Percentiles rank a stretch among this genome's conserved stretches.
Conservation (phyloP, 2,113 vertebrate species). For the Rutilus rutilus region DNA sequence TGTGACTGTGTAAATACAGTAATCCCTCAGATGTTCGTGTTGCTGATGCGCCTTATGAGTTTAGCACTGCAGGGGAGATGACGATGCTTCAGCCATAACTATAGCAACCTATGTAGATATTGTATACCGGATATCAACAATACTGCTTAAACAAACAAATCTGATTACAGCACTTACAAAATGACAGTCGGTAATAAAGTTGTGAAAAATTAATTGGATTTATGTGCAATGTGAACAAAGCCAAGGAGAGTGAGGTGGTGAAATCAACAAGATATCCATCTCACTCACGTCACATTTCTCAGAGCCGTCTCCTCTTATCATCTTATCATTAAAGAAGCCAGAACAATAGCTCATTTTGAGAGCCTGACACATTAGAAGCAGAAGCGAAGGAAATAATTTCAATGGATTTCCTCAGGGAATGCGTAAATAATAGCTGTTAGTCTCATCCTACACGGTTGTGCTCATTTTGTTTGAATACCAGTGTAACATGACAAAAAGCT, state of each 20-base stretch:
- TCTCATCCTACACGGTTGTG: background rate
- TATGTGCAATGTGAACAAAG: background rate
- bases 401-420: constrained; percentile 31
- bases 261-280: constrained; percentile 20
- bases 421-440: background rate
- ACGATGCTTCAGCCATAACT: background rate
- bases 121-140: background rate
- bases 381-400: constrained; percentile 4
- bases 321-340: constrained; percentile 12
- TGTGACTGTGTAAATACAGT: background rate
- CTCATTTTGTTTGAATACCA: constrained; percentile 9
- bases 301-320: background rate
- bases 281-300: background rate
- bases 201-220: background rate
- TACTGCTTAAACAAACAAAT: background rate
- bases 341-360: constrained; percentile 17
- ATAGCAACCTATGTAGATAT: background rate
- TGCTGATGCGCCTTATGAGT: background rate
- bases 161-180: background rate
- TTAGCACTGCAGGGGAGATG: background rate
- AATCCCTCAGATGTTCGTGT: background rate
- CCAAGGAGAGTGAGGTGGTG: background rate
- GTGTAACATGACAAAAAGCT: background rate
- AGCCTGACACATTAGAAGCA: constrained; percentile 10
- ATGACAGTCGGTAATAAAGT: background rate